A percentile compares a stretch with the other conserved stretches of the same genome.
These are phyloP conservation scores for Gambusia holbrooki DNA, from an alignment of 2,113 vertebrate genomes.

Conservation along the genomic window DNA sequence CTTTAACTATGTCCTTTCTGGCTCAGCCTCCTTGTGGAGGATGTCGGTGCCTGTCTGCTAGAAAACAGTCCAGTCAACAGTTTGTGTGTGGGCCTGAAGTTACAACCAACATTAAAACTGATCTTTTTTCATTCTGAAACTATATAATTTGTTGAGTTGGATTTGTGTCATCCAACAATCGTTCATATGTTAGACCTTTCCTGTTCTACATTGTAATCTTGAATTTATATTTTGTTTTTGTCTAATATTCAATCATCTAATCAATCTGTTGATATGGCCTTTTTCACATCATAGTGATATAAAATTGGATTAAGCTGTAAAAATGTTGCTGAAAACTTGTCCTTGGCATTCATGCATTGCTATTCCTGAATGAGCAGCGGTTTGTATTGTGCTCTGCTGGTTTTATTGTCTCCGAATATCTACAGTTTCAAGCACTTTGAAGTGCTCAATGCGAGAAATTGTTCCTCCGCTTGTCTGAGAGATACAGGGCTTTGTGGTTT, in stretches of 20 bases:
- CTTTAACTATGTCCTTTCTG: too few species aligned
- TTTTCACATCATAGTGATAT: neutral
- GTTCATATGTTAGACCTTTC: too few species aligned
- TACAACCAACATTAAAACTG: too few species aligned
- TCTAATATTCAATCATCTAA: too few species aligned
- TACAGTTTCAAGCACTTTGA: constrained; percentile 34
- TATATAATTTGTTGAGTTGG: too few species aligned
- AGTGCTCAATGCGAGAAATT: constrained; percentile 25
- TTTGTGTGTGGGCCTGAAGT: too few species aligned
- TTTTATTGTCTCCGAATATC: constrained; percentile 11
- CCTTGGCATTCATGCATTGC: neutral
- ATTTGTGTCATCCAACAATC: too few species aligned
- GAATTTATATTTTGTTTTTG: too few species aligned
- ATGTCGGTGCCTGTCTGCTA: neutral
- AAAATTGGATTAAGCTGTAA: neutral
- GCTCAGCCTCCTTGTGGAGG: neutral
- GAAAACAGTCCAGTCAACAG: too few species aligned
- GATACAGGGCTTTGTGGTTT: constrained; percentile 49
- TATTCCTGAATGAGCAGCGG: constrained; percentile 21
- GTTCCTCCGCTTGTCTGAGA: constrained; percentile 4
- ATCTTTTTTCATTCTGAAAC: too few species aligned
- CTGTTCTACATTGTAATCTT: too few species aligned
- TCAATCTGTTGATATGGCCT: neutral
- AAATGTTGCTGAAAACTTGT: neutral
- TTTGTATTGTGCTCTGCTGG: neutral